phyloP scores from a whole-genome alignment of 2,113 vertebrate species.

The Chauna torquata region DNA sequence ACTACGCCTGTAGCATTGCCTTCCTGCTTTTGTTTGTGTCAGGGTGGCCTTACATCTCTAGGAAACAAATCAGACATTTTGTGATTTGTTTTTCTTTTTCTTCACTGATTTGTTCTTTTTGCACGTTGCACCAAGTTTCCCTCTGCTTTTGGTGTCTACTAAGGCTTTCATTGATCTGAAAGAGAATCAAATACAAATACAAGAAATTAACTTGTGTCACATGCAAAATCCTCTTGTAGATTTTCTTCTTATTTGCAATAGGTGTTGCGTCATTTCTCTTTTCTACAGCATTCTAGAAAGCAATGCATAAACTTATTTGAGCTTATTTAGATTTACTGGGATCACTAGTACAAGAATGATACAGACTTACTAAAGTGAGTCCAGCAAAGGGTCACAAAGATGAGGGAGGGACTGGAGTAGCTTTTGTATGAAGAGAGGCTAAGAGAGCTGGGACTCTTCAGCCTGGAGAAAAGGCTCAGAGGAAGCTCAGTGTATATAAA shows the following conservation, averaged over 20 bases:
- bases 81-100: not conserved
- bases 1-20: not conserved
- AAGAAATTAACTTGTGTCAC: not conserved
- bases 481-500: not conserved
- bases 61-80: not conserved
- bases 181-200: not conserved
- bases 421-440: not conserved
- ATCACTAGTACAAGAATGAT: not conserved
- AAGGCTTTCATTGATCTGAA: not conserved
- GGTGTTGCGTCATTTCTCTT: not conserved
- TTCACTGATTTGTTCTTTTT: not conserved
- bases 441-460: not conserved
- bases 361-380: not conserved
- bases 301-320: slow-evolving; percentile 2
- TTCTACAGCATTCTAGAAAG: not conserved
- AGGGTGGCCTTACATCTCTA: not conserved
- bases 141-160: not conserved
- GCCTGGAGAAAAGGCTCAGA: not conserved
- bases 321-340: not conserved
- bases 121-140: not conserved
- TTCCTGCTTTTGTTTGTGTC: not conserved
- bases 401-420: not conserved
- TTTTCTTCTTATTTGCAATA: not conserved
- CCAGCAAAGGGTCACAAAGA: not conserved
- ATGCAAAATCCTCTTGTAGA: not conserved